phyloP scores from a whole-genome alignment of 2,797 vertebrate genomes.

The Cuniculus paca region DNA sequence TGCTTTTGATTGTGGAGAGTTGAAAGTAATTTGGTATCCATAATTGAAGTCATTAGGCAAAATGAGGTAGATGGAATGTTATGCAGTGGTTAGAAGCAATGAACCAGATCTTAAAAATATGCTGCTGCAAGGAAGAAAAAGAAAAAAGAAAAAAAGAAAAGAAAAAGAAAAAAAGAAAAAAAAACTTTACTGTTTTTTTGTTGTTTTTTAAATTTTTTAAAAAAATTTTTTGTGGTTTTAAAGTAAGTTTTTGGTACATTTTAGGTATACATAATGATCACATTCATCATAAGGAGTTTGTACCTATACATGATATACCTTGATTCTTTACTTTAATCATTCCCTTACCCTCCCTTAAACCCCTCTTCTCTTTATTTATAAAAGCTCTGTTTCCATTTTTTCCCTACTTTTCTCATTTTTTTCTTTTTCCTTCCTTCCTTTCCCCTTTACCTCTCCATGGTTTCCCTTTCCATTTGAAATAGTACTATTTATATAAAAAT shows the following conservation, averaged over 20 bases:
- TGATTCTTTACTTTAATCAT: not conserved
- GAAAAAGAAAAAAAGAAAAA: not conserved
- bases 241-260: not conserved
- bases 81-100: not conserved
- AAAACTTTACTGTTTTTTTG: not conserved
- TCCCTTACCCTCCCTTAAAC: not conserved
- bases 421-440: not conserved
- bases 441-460: not conserved
- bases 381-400: not conserved
- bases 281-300: not conserved
- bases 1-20: conserved; percentile 1
- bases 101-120: conserved; percentile 34
- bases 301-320: not conserved
- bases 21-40: conserved; percentile 13
- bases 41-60: conserved; percentile 45
- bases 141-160: not conserved
- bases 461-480: not conserved
- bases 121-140: not conserved
- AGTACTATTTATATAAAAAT: conserved; percentile 27
- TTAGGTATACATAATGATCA: not conserved
- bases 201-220: not conserved
- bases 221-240: not conserved
- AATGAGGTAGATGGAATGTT: not conserved
- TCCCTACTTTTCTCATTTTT: not conserved
- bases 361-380: not conserved